Conservation (phyloP, 1,140 invertebrate genomes). For the Tachypleus tridentatus region DNA sequence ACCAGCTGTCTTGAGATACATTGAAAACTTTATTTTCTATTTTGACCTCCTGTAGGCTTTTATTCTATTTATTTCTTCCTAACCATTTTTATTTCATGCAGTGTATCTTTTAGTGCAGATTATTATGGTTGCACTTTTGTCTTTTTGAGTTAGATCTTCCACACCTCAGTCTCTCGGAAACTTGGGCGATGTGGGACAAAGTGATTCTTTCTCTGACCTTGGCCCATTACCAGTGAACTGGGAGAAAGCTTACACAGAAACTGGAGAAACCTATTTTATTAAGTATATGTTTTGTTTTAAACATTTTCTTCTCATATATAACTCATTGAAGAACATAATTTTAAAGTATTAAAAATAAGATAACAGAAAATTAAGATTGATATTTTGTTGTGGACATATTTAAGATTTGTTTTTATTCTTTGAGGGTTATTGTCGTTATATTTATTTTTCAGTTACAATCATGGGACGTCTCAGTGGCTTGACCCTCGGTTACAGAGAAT, state of each 20-base stretch:
- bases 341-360: too few species aligned
- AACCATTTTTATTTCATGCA: background rate
- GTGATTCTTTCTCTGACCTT: slow-evolving; percentile 38
- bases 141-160: slow-evolving; percentile 7
- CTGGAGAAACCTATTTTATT: slow-evolving; percentile 94
- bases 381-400: too few species aligned
- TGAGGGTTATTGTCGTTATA: slow-evolving; percentile 13
- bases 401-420: background rate
- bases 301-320: background rate
- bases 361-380: too few species aligned
- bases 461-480: slow-evolving; percentile 88
- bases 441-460: slow-evolving; percentile 59
- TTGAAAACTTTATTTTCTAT: too few species aligned
- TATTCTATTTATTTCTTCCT: too few species aligned
- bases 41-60: too few species aligned
- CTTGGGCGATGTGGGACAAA: slow-evolving; percentile 7
- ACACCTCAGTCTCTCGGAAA: background rate
- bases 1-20: too few species aligned
- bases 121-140: background rate
- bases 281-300: slow-evolving; percentile 55
- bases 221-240: slow-evolving; percentile 88
- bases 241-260: slow-evolving; percentile 93
- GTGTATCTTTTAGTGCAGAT: background rate
- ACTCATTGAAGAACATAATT: too few species aligned
- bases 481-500: slow-evolving; percentile 56